Evolutionary conservation across 2,888 invertebrate species (phyloP).

Genomic region (Lomographa bimaculata): DNA sequence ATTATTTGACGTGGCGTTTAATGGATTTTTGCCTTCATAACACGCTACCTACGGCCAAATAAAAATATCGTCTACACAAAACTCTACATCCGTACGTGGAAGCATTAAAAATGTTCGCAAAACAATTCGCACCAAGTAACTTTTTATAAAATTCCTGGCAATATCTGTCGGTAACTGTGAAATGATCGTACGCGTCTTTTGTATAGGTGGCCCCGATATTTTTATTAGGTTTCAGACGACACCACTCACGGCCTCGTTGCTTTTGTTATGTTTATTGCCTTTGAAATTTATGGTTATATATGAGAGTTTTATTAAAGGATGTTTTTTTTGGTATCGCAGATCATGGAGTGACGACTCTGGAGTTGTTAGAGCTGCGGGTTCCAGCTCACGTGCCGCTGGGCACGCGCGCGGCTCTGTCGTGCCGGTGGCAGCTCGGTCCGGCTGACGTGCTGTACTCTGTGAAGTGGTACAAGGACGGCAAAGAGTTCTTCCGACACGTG

Average conservation of each 20-base stretch:
- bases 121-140: slow-evolving; percentile 15
- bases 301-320: slow-evolving; percentile 4
- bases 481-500: slow-evolving; percentile 94
- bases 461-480: slow-evolving; percentile 96
- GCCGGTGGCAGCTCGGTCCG: slow-evolving; percentile 91
- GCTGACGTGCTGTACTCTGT: slow-evolving; percentile 93
- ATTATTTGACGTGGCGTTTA: slow-evolving; percentile 83
- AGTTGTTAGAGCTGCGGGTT: slow-evolving; percentile 90
- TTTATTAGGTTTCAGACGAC: slow-evolving; percentile 32
- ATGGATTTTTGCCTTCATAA: slow-evolving; percentile 83
- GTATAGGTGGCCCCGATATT: slow-evolving; percentile 26
- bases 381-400: slow-evolving; percentile 92
- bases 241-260: slow-evolving; percentile 22
- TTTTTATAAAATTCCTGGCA: slow-evolving; percentile 18
- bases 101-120: slow-evolving; percentile 38
- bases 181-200: slow-evolving; percentile 28
- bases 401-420: slow-evolving; percentile 89
- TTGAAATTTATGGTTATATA: slow-evolving; percentile 8
- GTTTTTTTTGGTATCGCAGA: slow-evolving; percentile 42
- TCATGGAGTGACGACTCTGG: slow-evolving; percentile 75
- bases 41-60: slow-evolving; percentile 78
- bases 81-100: slow-evolving; percentile 44
- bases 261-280: slow-evolving; percentile 30
- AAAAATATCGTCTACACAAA: slow-evolving; percentile 62
- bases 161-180: slow-evolving; percentile 19